A percentile compares a stretch with the other conserved stretches of the same genome.
Conservation (phyloP, 1,140 invertebrate genomes). For the Pentalonia nigronervosa region DNA sequence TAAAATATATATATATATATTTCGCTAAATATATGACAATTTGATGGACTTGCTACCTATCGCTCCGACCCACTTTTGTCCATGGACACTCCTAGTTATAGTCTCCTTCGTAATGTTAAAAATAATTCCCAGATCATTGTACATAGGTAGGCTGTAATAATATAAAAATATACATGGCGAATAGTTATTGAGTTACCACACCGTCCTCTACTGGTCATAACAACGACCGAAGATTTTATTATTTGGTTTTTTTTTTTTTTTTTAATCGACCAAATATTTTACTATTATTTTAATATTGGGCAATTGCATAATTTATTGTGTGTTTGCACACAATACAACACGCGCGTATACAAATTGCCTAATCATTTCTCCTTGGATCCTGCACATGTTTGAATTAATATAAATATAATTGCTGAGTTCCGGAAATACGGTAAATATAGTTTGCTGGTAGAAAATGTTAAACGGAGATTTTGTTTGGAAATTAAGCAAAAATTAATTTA, state of each 20-base stretch:
- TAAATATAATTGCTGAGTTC: neutral
- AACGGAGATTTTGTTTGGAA: neutral
- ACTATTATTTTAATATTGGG: neutral
- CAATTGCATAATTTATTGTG: neutral
- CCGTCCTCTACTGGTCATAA: no score
- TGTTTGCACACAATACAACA: neutral
- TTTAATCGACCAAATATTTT: neutral
- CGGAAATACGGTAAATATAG: neutral
- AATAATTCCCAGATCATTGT: no score
- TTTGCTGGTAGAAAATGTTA: neutral
- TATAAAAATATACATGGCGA: neutral
- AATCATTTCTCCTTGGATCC: neutral
- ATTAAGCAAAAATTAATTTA: neutral
- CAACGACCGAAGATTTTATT: neutral
- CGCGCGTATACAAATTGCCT: constrained; percentile 6
- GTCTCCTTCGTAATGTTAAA: neutral
- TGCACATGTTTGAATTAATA: neutral
- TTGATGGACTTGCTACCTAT: no score
- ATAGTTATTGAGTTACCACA: neutral
- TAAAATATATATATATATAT: no score
- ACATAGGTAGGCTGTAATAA: neutral
- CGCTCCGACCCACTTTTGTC: no score
- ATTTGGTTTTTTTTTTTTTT: neutral
- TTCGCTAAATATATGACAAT: no score
- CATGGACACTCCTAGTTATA: no score